These are phyloP conservation scores for Ceratotherium simum DNA, from an alignment of 2,113 vertebrate species.

Conservation along the genomic window DNA sequence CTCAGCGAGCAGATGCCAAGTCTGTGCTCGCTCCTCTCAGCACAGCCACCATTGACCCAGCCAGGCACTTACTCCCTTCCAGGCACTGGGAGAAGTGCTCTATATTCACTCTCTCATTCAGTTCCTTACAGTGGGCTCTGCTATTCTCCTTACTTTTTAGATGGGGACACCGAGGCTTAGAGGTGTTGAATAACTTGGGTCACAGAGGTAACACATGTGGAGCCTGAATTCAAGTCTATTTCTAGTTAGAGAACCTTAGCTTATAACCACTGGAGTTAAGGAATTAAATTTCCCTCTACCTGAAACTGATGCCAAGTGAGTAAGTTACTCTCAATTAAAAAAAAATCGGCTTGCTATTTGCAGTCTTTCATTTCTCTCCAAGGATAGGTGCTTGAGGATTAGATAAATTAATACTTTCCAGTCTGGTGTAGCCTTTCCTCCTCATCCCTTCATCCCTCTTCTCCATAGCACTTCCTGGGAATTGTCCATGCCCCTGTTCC, in stretches of 20 bases:
- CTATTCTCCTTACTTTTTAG: neutral
- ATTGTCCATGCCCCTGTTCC: neutral
- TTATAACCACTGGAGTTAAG: neutral
- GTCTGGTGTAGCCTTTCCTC: neutral
- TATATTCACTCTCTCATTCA: rapidly evolving
- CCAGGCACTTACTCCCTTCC: neutral
- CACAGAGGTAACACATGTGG: neutral
- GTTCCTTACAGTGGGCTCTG: neutral
- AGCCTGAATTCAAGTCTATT: neutral
- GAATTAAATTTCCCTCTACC: neutral
- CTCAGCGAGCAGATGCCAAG: rapidly evolving
- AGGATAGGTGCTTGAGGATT: neutral
- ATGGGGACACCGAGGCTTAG: neutral
- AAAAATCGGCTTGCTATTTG: neutral
- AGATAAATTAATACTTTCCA: neutral
- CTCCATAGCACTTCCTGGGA: neutral
- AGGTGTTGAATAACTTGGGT: neutral
- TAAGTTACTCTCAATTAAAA: neutral
- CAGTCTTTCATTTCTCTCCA: neutral
- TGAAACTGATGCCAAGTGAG: neutral
- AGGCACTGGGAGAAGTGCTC: neutral
- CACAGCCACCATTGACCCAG: no score
- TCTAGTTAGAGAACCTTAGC: neutral
- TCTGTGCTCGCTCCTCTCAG: neutral
- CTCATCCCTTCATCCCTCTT: neutral